These are phyloP conservation scores for Cheilosia pagana DNA, from an alignment of 2,888 invertebrate genomes.

Conservation along the genomic window DNA sequence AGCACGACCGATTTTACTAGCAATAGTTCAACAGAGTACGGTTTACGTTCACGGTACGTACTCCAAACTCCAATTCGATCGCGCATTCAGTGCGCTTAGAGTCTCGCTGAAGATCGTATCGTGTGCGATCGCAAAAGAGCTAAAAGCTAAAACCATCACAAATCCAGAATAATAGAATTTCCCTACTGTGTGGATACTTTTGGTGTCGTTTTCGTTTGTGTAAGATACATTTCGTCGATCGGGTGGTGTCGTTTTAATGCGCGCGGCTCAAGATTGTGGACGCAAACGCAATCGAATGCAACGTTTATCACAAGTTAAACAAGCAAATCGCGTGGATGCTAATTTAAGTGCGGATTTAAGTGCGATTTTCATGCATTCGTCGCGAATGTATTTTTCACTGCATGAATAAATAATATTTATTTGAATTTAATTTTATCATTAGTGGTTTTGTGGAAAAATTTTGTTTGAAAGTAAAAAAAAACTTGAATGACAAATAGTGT, in stretches of 20 bases:
- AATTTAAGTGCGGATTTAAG: slow-evolving; percentile 49
- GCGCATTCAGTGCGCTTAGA: slow-evolving; percentile 72
- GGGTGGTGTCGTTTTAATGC: slow-evolving; percentile 28
- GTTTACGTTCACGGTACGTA: slow-evolving; percentile 61
- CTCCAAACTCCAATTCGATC: slow-evolving; percentile 71
- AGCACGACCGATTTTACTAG: slow-evolving; percentile 9
- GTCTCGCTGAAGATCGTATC: slow-evolving; percentile 68
- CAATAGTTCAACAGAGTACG: slow-evolving; percentile 33
- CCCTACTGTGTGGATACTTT: slow-evolving; percentile 27
- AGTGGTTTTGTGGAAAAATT: slow-evolving; percentile 25
- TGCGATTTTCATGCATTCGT: slow-evolving; percentile 32
- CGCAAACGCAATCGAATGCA: slow-evolving; percentile 27
- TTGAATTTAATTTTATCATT: slow-evolving; percentile 32
- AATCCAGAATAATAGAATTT: background rate
- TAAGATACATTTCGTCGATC: slow-evolving; percentile 38
- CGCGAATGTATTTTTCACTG: slow-evolving; percentile 27
- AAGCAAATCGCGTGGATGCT: slow-evolving; percentile 39
- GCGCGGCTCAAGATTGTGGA: slow-evolving; percentile 37
- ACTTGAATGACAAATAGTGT: slow-evolving; percentile 36
- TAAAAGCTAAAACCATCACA: slow-evolving; percentile 2
- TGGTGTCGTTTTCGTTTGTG: slow-evolving; percentile 12
- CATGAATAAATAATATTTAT: slow-evolving; percentile 58
- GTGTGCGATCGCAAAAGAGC: slow-evolving; percentile 46
- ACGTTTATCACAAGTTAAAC: slow-evolving; percentile 55
- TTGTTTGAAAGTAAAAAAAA: slow-evolving; percentile 10